Evolutionary conservation across 1,140 invertebrate species (phyloP).

Genomic region (Brachionus plicatilis): DNA sequence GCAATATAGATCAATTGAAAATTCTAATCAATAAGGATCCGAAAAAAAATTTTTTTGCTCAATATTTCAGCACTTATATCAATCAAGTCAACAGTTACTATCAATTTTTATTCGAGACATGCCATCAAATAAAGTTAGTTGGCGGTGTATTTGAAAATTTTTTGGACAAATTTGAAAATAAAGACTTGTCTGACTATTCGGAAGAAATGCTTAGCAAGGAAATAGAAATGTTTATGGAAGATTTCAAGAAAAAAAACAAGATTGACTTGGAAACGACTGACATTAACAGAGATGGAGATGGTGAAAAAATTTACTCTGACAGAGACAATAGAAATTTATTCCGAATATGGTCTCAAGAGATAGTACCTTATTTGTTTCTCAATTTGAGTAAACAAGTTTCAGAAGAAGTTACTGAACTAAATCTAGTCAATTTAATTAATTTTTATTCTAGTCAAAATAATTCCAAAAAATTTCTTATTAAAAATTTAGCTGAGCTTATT

Average conservation of each 20-base stretch:
- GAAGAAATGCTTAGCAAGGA: neutral
- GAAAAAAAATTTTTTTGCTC: neutral
- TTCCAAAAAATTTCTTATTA: neutral
- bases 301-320: neutral
- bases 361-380: neutral
- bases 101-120: neutral
- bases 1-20: neutral
- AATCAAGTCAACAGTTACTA: neutral
- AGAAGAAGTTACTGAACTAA: neutral
- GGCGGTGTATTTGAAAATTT: neutral
- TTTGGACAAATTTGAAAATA: neutral
- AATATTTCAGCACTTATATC: neutral
- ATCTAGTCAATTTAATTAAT: neutral
- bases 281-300: neutral
- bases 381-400: neutral
- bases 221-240: neutral
- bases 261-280: neutral
- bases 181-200: neutral
- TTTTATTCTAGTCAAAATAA: neutral
- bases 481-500: neutral
- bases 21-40: neutral
- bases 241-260: neutral
- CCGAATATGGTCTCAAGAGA: conserved; percentile 5
- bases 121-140: neutral
- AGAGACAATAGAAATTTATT: neutral